Conservation (phyloP, 2,113 vertebrate species). For the Chamaetylas fuelleborni region DNA sequence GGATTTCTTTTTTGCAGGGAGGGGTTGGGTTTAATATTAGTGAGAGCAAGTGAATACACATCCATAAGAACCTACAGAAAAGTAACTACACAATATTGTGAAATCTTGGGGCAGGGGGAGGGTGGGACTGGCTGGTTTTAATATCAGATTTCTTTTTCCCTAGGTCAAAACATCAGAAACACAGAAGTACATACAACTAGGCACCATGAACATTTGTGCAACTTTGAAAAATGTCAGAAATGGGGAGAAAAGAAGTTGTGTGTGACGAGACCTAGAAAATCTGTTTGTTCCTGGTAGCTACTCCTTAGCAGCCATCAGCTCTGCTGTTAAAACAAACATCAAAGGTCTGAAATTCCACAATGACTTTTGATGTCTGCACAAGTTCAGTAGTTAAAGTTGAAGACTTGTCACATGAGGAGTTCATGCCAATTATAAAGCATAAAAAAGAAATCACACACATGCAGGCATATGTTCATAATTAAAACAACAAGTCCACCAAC, state of each 20-base stretch:
- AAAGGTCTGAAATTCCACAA: constrained; percentile 63
- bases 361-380: constrained; percentile 51
- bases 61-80: neutral
- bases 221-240: constrained; percentile 40
- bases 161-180: neutral
- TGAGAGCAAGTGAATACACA: neutral
- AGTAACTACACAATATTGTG: neutral
- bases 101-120: rapidly evolving
- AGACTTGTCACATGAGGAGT: constrained; percentile 41
- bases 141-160: neutral
- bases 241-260: constrained; percentile 20
- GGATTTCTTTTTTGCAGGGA: neutral
- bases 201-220: neutral
- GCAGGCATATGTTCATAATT: constrained; percentile 42
- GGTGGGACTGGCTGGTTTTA: neutral
- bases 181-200: neutral
- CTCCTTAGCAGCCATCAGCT: constrained; percentile 48
- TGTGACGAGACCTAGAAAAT: constrained; percentile 52
- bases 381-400: constrained; percentile 44
- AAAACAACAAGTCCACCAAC: neutral
- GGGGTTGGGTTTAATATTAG: neutral
- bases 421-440: constrained; percentile 46
- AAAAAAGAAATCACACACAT: constrained; percentile 35
- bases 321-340: constrained; percentile 47
- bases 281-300: constrained; percentile 51